Evolutionary conservation across 2,113 vertebrate species (phyloP).

Genomic region (Percina caprodes): DNA sequence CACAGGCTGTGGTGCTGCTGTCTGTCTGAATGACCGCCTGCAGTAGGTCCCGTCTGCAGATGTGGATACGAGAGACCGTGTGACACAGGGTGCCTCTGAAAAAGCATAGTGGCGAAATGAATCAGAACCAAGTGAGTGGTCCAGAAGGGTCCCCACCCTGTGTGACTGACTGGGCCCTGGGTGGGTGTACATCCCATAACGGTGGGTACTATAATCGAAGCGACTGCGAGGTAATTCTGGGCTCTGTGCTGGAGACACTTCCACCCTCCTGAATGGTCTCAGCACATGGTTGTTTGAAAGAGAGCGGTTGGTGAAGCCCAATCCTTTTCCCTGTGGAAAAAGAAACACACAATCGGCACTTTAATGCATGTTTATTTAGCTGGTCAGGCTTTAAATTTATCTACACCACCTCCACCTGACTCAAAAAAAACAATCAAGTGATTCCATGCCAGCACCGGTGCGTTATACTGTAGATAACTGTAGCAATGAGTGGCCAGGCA

Average conservation of each 20-base stretch:
- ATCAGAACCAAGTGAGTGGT: background rate
- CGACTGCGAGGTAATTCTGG: background rate
- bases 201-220: slow-evolving; percentile 3
- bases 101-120: slow-evolving; percentile 26
- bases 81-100: slow-evolving; percentile 43
- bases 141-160: background rate
- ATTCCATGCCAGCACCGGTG: too few relatives aligned
- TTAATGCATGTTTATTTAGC: background rate
- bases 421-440: too few relatives aligned
- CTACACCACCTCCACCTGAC: too few relatives aligned
- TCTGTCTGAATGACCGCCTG: background rate
- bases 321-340: slow-evolving; percentile 45
- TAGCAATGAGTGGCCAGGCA: too few relatives aligned
- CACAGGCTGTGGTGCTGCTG: background rate
- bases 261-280: slow-evolving; percentile 57
- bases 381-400: background rate
- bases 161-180: slow-evolving; percentile 22
- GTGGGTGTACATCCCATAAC: slow-evolving; percentile 38
- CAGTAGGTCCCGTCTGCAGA: background rate
- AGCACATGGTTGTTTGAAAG: background rate
- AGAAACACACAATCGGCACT: slow-evolving; percentile 3
- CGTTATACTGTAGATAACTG: too few relatives aligned
- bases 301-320: background rate
- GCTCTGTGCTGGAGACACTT: slow-evolving; percentile 57
- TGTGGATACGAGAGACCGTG: background rate